Evolutionary conservation across 2,113 vertebrate species (phyloP).

Genomic region (Elgaria multicarinata): DNA sequence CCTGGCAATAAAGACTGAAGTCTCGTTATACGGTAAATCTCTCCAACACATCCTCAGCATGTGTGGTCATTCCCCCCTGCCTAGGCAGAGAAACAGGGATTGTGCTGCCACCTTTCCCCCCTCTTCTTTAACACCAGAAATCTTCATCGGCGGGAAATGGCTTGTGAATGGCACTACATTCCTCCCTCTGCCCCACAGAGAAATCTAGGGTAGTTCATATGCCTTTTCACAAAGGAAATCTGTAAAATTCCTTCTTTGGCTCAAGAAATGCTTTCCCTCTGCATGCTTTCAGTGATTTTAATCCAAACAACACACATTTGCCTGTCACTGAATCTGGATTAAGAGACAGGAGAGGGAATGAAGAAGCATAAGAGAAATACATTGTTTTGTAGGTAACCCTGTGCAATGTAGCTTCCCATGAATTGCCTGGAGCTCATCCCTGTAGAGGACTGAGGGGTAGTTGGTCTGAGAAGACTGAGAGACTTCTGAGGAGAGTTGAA

Average conservation of each 20-base stretch:
- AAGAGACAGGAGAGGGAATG: not conserved
- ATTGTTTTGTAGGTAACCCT: not conserved
- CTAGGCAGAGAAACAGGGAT: not conserved
- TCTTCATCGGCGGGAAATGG: not conserved
- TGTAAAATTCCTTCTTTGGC: not conserved
- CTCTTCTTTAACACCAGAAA: not conserved
- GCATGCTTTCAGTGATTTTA: not conserved
- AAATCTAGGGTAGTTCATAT: not conserved
- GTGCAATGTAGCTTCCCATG: not conserved
- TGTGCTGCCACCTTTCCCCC: too few species aligned
- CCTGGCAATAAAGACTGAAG: not conserved
- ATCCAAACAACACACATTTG: too few species aligned
- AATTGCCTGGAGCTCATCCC: too few species aligned
- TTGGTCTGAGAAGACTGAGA: too few species aligned
- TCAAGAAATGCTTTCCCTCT: conserved; percentile 31
- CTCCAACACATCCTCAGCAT: not conserved
- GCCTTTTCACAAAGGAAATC: fast-evolving
- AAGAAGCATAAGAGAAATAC: not conserved
- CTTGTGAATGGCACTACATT: not conserved
- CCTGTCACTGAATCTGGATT: not conserved
- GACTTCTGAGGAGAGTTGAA: too few species aligned
- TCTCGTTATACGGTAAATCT: not conserved
- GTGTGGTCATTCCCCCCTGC: not conserved
- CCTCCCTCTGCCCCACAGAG: not conserved
- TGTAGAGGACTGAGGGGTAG: too few species aligned